Conservation (phyloP, 2,797 vertebrate genomes). For the Natrix natrix region DNA sequence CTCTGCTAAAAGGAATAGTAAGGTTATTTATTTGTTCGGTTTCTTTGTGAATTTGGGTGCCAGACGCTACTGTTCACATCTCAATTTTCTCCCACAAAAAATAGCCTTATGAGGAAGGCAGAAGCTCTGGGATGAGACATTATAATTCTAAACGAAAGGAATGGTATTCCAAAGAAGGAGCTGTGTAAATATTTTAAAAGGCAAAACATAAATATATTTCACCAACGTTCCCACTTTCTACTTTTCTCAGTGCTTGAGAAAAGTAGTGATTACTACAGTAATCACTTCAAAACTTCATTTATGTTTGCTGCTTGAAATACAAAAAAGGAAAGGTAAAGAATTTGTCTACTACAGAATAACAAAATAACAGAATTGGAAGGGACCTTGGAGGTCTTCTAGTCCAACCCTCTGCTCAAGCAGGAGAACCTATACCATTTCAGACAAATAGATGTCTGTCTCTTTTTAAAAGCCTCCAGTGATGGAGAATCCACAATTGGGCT, state of each 20-base stretch:
- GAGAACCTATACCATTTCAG: background rate
- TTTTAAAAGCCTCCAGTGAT: background rate
- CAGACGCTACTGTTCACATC: background rate
- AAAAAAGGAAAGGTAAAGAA: background rate
- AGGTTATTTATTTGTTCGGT: background rate
- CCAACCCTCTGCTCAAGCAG: background rate
- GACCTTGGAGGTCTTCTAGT: background rate
- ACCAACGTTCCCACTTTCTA: background rate
- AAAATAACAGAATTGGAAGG: background rate
- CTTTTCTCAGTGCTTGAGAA: background rate
- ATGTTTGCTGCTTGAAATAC: background rate
- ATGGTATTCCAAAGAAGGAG: background rate
- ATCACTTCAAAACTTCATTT: background rate
- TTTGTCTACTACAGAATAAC: background rate
- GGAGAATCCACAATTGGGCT: background rate
- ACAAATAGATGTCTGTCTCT: background rate
- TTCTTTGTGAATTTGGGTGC: background rate
- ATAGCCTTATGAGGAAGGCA: background rate
- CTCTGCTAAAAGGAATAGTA: fast-evolving
- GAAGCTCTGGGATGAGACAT: background rate
- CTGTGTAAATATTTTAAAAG: background rate
- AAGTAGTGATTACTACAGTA: background rate
- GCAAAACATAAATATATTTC: background rate
- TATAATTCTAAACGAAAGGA: background rate
- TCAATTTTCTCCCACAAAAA: background rate